phyloP scores from a whole-genome alignment of 2,113 vertebrate genomes.

The Nanorana parkeri region DNA sequence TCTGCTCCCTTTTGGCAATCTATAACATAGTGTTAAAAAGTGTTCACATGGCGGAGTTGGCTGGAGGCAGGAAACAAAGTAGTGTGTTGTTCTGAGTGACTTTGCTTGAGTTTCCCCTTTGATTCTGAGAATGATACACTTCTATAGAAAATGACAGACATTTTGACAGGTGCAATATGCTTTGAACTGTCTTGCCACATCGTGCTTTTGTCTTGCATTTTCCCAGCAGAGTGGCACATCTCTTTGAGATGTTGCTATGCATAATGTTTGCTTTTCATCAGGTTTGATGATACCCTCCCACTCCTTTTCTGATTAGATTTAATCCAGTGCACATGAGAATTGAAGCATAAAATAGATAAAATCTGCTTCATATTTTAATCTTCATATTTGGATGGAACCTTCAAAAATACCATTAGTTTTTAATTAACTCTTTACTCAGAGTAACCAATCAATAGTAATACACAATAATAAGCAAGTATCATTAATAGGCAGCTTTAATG shows the following conservation, averaged over 20 bases:
- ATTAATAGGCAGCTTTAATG: too few species aligned
- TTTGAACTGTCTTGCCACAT: slow-evolving; percentile 92
- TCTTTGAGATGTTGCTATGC: slow-evolving; percentile 76
- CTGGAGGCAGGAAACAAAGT: slow-evolving; percentile 83
- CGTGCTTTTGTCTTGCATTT: slow-evolving; percentile 86
- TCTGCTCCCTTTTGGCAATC: slow-evolving; percentile 79
- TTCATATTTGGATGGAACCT: background rate
- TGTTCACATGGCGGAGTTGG: slow-evolving; percentile 81
- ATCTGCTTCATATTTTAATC: background rate
- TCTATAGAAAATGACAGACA: slow-evolving; percentile 83
- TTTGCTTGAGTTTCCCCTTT: slow-evolving; percentile 79
- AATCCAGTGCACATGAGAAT: slow-evolving; percentile 61
- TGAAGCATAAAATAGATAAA: background rate
- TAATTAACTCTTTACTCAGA: background rate
- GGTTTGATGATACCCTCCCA: slow-evolving; percentile 70
- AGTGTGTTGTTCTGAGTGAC: slow-evolving; percentile 82
- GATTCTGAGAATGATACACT: slow-evolving; percentile 75
- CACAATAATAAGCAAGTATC: too few species aligned
- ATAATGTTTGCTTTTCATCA: slow-evolving; percentile 78
- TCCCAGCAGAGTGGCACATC: slow-evolving; percentile 77
- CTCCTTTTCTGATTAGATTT: slow-evolving; percentile 62
- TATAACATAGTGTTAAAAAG: slow-evolving; percentile 80
- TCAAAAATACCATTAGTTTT: background rate
- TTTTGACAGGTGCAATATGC: slow-evolving; percentile 95
- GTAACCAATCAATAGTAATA: background rate